Evolutionary conservation across 2,797 vertebrate species (phyloP), one percentile per base, ranked within the genome.

Genomic region (Acanthis flammea): DNA sequence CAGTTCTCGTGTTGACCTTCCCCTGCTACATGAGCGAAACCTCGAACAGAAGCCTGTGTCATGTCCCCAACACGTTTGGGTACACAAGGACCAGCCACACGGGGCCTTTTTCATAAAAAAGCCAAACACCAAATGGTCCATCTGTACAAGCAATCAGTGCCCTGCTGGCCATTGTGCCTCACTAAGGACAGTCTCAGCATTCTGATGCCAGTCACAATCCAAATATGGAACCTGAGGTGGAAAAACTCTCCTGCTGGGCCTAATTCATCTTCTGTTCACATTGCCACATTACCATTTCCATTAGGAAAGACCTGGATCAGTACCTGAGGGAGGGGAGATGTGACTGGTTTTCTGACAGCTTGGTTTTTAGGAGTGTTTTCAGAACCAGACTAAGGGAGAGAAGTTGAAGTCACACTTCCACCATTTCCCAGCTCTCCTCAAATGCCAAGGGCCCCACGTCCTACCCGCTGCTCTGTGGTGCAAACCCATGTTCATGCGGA

Each of bases 131-230:
- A 42, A 51, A 41, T 4, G 7, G 45, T 31, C 15, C 19, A 13
- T 33, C 22, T 37, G 4, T 12, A 41, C 0, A 13, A 42, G 31
- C 1, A 3, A 62, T 31, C 35, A 55, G 31, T 7, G 4, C 7
- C 10, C 85, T 27, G 21, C 22, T 58, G 50, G n/a, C 27, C 44
- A 31, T 0, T 10, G 33, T 31, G 48, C 28, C 48, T 45, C 12
- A 1, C 19, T 54, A 73, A 63, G n/a, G 50, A 47, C 15, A 15
- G 14, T 19, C 47, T 75, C 15, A 5, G 27, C 22, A 23, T 10
- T 42, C 63, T 73, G 47, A 65, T 7, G 35, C 4, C 24, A 73
- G 51, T 3, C 51, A 75, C 15, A 67, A 78, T 44, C 54, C 61
- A 65, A 83, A 94, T 21, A 82, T 1, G 25, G 42, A 79, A 65